Evolutionary conservation across 2,797 vertebrate genomes (phyloP).

Genomic region (Phrynocephalus guinanensis): DNA sequence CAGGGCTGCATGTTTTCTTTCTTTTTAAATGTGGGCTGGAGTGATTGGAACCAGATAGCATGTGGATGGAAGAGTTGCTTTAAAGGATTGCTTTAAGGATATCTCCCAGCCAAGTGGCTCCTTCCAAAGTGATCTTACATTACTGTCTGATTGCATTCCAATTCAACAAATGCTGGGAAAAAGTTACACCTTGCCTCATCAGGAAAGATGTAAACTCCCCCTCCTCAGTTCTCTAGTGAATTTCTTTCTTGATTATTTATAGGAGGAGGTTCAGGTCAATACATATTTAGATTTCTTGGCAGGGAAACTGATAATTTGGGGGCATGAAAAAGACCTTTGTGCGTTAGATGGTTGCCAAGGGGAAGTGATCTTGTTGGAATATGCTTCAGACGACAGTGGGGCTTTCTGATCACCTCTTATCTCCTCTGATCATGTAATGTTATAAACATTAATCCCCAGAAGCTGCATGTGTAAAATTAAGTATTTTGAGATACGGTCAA

Average conservation of each 20-base stretch:
- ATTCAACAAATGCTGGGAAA: background rate
- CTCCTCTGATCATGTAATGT: too few species aligned
- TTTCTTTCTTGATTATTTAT: background rate
- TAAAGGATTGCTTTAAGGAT: too few species aligned
- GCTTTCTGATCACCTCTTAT: too few species aligned
- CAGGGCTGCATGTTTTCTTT: too few species aligned
- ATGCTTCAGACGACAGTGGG: background rate
- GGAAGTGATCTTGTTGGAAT: background rate
- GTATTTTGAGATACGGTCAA: background rate
- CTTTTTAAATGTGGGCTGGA: too few species aligned
- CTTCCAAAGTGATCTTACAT: too few species aligned
- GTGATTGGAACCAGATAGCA: too few species aligned
- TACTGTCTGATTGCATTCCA: too few species aligned
- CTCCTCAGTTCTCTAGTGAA: background rate
- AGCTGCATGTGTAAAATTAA: background rate
- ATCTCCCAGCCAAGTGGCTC: too few species aligned
- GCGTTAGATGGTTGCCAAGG: background rate
- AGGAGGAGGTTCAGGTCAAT: background rate
- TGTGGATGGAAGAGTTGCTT: too few species aligned
- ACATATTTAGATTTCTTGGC: background rate
- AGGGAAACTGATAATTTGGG: background rate
- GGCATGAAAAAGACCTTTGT: background rate
- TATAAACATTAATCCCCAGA: background rate
- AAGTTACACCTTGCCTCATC: background rate
- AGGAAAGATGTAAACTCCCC: background rate